Evolutionary conservation across 2,888 invertebrate genomes (phyloP), one percentile per base, ranked within the genome.

Genomic region (Ptychoptera contaminata): DNA sequence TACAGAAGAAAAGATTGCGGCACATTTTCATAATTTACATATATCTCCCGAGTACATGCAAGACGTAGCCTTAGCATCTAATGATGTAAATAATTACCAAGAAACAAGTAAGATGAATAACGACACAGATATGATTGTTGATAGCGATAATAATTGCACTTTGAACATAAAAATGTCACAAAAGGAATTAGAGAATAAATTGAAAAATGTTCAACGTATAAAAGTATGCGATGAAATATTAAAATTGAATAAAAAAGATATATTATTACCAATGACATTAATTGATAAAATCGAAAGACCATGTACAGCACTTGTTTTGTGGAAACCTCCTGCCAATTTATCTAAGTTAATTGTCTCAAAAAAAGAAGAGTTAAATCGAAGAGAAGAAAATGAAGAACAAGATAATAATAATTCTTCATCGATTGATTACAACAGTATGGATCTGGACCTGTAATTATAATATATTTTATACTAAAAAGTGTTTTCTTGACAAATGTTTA

Each of bases 1-100:
- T 50, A 83, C 84, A 0, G 86, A 86, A 59, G 86, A 86, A 56
- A 82, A 80, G 61, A 86, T 87, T 77, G 79, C 84, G 0, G 83
- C 81, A 16, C 83, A 85, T 56, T 72, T 87, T 50, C 78, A 74
- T 51, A 74, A 79, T 34, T 67, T 87, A 31, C 83, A 84, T 57
- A 83, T 87, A 52, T 76, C 76, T 0, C 64, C 70, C 14, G 67
- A 71, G 45, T 61, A 54, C 34, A 56, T 23, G 23, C 23, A 23
- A 23, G 23, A 23, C 7, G 23, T 23, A 23, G 3, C 23, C 48
- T 68, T 64, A 2, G 41, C 61, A 6, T 68, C 69, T 47, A 47
- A 60, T 1, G 34, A 43, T 40, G n/a, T 32, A n/a, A 39, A 16
- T 12, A 37, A 30, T 8, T 34, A 30, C 2, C 16, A 30, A 14